Base-by-base conservation (phyloP, 2,797 vertebrate genomes). In the Lutjanus campechanus region DNA sequence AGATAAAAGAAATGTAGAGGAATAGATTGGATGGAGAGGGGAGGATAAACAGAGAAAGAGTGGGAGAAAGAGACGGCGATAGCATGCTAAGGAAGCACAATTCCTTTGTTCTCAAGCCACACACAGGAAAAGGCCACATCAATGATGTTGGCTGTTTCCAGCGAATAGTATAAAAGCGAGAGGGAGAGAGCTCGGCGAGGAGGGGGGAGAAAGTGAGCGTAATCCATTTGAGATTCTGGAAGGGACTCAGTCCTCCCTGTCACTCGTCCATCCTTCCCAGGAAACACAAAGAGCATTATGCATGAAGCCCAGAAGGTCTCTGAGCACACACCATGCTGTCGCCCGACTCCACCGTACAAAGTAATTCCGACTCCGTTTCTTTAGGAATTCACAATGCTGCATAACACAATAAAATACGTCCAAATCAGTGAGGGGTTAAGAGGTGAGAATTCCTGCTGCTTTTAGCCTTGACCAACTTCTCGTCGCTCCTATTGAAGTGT, bases 201-300 rank as follows among this genome's bases (percentile, higher is more conserved):
- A 63, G 75, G 67, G 29, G 74, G 59, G 76, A 86, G 88, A 89
- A 89, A 88, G 84, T 81, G 86, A 91, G 50, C 41, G 71, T 84
- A 84, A 94, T 87, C 85, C 91, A 84, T 93, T 94, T 92, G 89
- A 90, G 90, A 94, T 94, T 94, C 93, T 92, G 90, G 89, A 93
- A 84, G 83, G 76, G 85, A 88, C 91, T 91, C 89, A 88, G 89
- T 89, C 89, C 88, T 80, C 79, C 74, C 93, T 91, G 88, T 92
- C 91, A 91, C 90, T 90, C 87, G 91, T 92, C 93, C 92, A 91
- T 94, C 93, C 86, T 92, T 88, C 90, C 84, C 82, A 83, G 87
- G 79, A 91, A 95, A 90, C 93, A 95, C 93, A 96, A 96, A 96
- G 94, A 95, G 95, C 95, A 96, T 96, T 95, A 96, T 96, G 93